Conservation (phyloP, 2,113 vertebrate species). For the Barbus barbus region DNA sequence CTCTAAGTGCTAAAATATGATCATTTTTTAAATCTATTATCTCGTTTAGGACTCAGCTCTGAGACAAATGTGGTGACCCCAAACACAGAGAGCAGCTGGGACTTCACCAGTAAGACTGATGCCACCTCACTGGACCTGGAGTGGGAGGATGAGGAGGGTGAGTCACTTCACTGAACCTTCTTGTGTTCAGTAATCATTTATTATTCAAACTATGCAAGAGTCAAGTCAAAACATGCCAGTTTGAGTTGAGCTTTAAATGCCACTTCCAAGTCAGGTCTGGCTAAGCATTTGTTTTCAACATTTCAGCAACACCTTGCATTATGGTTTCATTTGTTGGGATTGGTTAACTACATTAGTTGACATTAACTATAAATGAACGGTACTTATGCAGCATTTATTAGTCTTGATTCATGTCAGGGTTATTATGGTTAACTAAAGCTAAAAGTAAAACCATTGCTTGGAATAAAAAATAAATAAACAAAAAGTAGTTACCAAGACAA, state of each 20-base stretch:
- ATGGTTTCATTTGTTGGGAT: no score
- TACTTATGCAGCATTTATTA: no score
- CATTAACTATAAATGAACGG: no score
- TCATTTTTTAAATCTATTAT: no score
- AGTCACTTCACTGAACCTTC: conserved; percentile 15
- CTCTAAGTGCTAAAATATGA: not conserved
- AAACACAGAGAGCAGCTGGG: conserved; percentile 94
- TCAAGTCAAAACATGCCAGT: not conserved
- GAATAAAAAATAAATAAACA: no score
- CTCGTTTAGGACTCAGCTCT: conserved; percentile 87
- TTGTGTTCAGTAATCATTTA: not conserved
- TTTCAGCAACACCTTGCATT: no score
- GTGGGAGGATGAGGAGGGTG: conserved; percentile 99
- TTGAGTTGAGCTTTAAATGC: not conserved
- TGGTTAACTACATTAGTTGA: no score
- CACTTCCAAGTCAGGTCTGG: not conserved
- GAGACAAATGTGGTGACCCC: conserved; percentile 89
- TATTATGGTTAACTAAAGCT: no score
- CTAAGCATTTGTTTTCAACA: not conserved
- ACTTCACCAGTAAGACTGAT: conserved; percentile 92
- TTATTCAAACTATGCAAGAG: not conserved
- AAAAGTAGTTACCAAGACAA: no score
- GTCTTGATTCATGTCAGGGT: no score
- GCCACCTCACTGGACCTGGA: conserved; percentile 94
- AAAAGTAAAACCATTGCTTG: no score